Evolutionary conservation across 2,113 vertebrate genomes (phyloP).

Genomic region (Sterna hirundo): DNA sequence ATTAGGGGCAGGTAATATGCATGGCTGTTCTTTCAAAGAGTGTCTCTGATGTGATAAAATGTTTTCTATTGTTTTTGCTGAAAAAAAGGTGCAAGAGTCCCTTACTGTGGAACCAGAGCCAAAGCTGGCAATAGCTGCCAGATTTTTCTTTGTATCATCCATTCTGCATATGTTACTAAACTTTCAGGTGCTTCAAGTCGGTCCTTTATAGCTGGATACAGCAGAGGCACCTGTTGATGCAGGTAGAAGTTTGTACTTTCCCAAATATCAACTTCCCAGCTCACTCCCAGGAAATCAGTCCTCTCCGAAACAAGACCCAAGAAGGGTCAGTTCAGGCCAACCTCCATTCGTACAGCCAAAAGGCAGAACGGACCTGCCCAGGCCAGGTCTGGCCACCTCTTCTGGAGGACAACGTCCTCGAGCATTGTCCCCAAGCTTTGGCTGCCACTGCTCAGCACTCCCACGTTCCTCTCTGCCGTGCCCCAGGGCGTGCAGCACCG

Average conservation of each 20-base stretch:
- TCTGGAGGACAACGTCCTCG: not conserved
- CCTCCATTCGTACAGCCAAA: not conserved
- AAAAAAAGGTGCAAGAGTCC: not conserved
- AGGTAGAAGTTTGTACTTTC: not conserved
- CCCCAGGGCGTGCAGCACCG: not conserved
- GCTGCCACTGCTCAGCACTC: not conserved
- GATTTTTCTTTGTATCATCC: not conserved
- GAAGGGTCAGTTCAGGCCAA: accelerated
- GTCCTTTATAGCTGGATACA: not conserved
- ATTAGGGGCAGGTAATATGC: not conserved
- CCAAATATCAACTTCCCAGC: not conserved
- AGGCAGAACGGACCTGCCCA: not conserved
- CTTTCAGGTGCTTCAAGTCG: not conserved
- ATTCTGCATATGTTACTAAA: not conserved
- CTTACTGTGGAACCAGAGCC: not conserved
- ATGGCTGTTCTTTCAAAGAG: not conserved
- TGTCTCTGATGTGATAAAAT: not conserved
- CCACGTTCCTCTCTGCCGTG: accelerated
- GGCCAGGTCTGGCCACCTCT: not conserved
- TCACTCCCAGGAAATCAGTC: not conserved
- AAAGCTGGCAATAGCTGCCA: not conserved
- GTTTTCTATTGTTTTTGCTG: not conserved
- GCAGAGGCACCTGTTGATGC: not conserved
- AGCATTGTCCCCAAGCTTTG: accelerated
- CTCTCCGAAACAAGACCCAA: not conserved